Evolutionary conservation across 2,797 vertebrate species (phyloP).

Genomic region (Australoheros facetus): DNA sequence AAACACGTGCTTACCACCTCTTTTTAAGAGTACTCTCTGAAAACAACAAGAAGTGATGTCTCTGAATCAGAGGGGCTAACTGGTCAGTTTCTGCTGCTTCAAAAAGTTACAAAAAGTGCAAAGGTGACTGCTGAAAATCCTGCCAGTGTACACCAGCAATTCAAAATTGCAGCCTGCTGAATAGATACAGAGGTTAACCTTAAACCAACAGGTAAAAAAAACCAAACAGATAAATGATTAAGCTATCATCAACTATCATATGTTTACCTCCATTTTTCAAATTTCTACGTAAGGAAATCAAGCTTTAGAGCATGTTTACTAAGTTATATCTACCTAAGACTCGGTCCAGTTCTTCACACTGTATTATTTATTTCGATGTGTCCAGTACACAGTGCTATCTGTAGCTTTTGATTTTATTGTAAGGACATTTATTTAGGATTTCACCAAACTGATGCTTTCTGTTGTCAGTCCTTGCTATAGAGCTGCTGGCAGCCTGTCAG

Average conservation of each 20-base stretch:
- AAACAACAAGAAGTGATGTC: not conserved
- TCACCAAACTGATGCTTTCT: not conserved
- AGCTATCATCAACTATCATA: not conserved
- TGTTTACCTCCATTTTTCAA: too few species aligned
- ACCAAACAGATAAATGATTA: not conserved
- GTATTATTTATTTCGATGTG: not conserved
- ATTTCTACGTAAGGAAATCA: too few species aligned
- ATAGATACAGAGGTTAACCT: not conserved
- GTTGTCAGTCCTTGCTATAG: conserved; percentile 90
- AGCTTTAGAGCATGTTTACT: too few species aligned
- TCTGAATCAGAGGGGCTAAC: not conserved
- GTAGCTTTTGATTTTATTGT: not conserved
- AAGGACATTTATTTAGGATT: not conserved
- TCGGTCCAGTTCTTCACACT: too few species aligned
- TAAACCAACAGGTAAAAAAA: not conserved
- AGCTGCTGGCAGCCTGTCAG: conserved; percentile 95
- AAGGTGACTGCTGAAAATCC: conserved; percentile 11
- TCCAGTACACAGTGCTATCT: not conserved
- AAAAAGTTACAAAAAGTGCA: conserved; percentile 3
- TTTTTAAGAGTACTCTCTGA: not conserved
- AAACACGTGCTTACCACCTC: not conserved
- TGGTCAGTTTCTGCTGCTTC: not conserved
- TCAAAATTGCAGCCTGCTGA: not conserved
- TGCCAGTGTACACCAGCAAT: conserved; percentile 15
- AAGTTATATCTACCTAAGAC: too few species aligned